Evolutionary conservation across 2,888 invertebrate genomes (phyloP).

Genomic region (Nomada flava): DNA sequence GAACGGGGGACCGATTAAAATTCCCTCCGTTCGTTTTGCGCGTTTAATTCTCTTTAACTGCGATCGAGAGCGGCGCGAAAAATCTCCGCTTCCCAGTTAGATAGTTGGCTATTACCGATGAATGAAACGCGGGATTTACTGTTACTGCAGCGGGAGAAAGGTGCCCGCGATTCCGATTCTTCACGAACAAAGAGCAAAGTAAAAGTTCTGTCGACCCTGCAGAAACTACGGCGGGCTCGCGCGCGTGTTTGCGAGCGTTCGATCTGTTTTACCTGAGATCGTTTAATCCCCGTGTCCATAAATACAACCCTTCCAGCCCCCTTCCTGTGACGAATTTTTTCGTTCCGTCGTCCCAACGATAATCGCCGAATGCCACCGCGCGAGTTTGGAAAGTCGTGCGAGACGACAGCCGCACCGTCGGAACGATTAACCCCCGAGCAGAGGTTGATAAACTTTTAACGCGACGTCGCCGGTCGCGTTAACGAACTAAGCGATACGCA

Average conservation of each 20-base stretch:
- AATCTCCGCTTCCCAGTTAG: slow-evolving; percentile 7
- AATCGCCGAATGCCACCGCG: background rate
- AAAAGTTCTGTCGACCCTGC: slow-evolving; percentile 31
- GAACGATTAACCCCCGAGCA: background rate
- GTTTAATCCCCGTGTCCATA: background rate
- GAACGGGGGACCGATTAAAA: slow-evolving; percentile 44
- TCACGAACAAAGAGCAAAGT: slow-evolving; percentile 25
- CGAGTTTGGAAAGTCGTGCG: background rate
- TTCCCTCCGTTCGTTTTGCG: slow-evolving; percentile 35
- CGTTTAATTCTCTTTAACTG: slow-evolving; percentile 38
- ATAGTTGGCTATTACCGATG: slow-evolving; percentile 38
- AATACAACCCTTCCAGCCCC: background rate
- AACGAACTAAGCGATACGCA: slow-evolving; percentile 40
- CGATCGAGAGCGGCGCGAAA: slow-evolving; percentile 17
- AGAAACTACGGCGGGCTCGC: background rate
- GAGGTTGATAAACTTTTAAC: slow-evolving; percentile 28
- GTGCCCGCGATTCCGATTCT: slow-evolving; percentile 29
- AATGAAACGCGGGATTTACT: slow-evolving; percentile 40
- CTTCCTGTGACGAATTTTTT: background rate
- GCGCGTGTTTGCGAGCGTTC: background rate
- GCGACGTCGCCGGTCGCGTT: slow-evolving; percentile 24
- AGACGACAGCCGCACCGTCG: background rate
- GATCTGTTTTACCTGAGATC: background rate
- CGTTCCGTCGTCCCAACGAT: no score
- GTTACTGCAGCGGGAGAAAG: slow-evolving; percentile 36